Conservation (phyloP, 2,888 invertebrate species). For the Melinaea menophilus region DNA sequence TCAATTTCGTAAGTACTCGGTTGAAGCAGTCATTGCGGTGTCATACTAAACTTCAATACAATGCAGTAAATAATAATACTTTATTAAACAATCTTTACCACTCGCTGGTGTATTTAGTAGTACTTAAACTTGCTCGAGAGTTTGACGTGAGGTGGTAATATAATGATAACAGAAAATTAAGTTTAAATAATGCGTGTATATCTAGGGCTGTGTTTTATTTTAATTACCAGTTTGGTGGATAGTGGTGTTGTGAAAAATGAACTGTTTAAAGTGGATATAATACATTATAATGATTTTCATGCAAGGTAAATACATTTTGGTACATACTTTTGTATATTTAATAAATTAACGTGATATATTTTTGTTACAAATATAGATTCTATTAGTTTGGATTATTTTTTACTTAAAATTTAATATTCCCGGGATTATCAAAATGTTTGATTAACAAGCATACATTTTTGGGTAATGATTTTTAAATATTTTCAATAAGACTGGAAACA, state of each 20-base stretch:
- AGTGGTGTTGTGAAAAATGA: constrained; percentile 23
- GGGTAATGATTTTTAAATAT: no score
- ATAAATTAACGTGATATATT: no score
- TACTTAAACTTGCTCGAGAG: constrained; percentile 23
- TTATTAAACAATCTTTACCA: constrained; percentile 3
- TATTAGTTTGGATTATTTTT: no score
- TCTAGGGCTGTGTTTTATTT: constrained; percentile 6
- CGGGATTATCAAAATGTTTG: no score
- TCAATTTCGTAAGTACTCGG: background rate
- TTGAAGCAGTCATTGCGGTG: background rate
- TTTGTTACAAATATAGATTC: no score
- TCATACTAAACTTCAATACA: background rate
- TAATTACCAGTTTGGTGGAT: constrained; percentile 14
- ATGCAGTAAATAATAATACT: background rate
- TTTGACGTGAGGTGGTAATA: constrained; percentile 18
- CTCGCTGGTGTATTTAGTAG: constrained; percentile 24
- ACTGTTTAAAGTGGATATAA: constrained; percentile 73
- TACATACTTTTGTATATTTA: constrained; percentile 1
- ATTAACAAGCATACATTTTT: no score
- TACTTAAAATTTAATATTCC: no score
- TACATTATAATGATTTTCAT: constrained; percentile 79
- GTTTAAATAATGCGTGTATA: constrained; percentile 9
- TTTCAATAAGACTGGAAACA: no score
- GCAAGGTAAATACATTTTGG: constrained; percentile 63
- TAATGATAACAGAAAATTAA: constrained; percentile 11